Conservation (phyloP, 37 sponge, comb jelly and placozoan genomes). For the Diacarnus erythraeanus region DNA sequence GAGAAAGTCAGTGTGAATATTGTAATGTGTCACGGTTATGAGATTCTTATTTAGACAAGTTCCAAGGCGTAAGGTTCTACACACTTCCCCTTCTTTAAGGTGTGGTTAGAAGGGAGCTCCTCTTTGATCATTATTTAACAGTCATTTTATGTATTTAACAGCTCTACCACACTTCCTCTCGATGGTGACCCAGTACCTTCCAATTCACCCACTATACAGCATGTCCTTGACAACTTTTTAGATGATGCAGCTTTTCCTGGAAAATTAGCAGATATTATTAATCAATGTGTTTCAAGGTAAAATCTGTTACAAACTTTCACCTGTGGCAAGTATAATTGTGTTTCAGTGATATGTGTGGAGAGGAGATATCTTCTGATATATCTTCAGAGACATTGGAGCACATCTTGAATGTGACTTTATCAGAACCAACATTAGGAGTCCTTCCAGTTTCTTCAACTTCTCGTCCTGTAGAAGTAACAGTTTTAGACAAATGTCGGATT, state of each 20-base stretch:
- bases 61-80: conserved; percentile 10
- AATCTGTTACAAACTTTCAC: not conserved
- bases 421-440: conserved; percentile 34
- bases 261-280: conserved; percentile 45
- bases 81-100: not conserved
- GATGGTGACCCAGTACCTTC: not conserved
- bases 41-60: not conserved
- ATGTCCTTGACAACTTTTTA: conserved; percentile 30
- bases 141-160: not conserved
- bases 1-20: conserved; percentile 34
- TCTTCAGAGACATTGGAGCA: conserved; percentile 23
- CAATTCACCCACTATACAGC: conserved; percentile 16
- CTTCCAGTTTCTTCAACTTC: not conserved
- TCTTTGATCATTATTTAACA: not conserved
- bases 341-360: not conserved
- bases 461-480: not conserved
- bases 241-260: conserved; percentile 14
- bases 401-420: conserved; percentile 22
- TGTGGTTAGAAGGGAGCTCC: not conserved
- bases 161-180: not conserved
- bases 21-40: no score
- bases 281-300: conserved; percentile 30
- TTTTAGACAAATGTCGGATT: no score
- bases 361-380: not conserved
- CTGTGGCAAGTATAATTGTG: not conserved